phyloP scores from a whole-genome alignment of 2,797 vertebrate genomes.

The Lutjanus argentimaculatus region DNA sequence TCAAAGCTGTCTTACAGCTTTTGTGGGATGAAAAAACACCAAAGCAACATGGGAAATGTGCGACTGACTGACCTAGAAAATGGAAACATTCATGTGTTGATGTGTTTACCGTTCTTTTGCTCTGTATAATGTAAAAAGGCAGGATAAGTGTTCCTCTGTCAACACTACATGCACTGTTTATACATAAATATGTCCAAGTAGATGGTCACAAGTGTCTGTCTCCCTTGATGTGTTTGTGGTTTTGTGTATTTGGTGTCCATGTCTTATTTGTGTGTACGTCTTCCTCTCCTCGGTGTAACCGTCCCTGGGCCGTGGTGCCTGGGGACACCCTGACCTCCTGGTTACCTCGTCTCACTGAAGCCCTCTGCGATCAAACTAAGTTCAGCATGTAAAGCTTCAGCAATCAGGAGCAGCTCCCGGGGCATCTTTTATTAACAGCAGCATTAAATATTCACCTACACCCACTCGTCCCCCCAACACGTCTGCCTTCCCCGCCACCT shows the following conservation, averaged over 20 bases:
- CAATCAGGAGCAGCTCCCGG: slow-evolving; percentile 72
- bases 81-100: background rate
- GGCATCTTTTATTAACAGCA: slow-evolving; percentile 85
- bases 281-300: slow-evolving; percentile 18
- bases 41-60: background rate
- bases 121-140: background rate
- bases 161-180: background rate
- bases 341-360: slow-evolving; percentile 75
- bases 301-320: slow-evolving; percentile 29
- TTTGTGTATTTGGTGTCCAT: background rate
- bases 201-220: background rate
- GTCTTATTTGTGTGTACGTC: slow-evolving; percentile 16
- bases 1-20: background rate
- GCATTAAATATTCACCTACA: slow-evolving; percentile 83
- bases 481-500: slow-evolving; percentile 45
- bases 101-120: slow-evolving; percentile 1
- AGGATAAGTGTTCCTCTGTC: slow-evolving; percentile 1
- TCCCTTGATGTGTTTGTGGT: background rate
- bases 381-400: slow-evolving; percentile 72
- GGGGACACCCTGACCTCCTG: slow-evolving; percentile 73
- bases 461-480: slow-evolving; percentile 3
- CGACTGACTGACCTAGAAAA: background rate
- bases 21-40: background rate
- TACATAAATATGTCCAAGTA: background rate
- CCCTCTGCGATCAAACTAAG: slow-evolving; percentile 69